Evolutionary conservation across 2,888 invertebrate genomes (phyloP).

Genomic region (Sisyra nigra): DNA sequence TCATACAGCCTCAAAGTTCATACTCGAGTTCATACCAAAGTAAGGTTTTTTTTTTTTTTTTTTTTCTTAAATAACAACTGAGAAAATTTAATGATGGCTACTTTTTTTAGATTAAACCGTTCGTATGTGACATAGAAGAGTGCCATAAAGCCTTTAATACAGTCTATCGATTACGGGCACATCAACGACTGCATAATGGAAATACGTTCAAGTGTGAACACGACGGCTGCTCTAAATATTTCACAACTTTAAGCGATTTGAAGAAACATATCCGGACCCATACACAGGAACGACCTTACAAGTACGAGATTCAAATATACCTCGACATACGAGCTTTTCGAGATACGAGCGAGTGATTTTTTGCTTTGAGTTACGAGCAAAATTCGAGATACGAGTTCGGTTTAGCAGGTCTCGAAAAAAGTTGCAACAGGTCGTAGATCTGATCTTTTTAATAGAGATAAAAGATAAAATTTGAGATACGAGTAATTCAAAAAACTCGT

Average conservation of each 20-base stretch:
- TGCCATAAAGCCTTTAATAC: constrained; percentile 93
- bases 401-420: no score
- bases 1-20: constrained; percentile 93
- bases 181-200: constrained; percentile 83
- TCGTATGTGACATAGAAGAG: constrained; percentile 63
- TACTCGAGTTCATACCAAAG: constrained; percentile 82
- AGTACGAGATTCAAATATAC: constrained; percentile 40
- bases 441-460: no score
- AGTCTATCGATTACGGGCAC: constrained; percentile 79
- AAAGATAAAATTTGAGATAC: no score
- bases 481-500: no score
- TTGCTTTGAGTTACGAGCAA: no score
- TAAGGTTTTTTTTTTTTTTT: constrained; percentile 15
- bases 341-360: no score
- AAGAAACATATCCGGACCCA: constrained; percentile 89
- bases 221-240: constrained; percentile 72
- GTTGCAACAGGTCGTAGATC: no score
- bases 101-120: constrained; percentile 52
- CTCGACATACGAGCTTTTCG: no score
- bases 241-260: constrained; percentile 86
- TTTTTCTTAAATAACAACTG: neutral
- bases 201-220: constrained; percentile 85
- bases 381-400: no score
- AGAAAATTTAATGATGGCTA: neutral
- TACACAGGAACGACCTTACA: constrained; percentile 80